Percentiles rank a stretch among this genome's conserved stretches.
Evolutionary conservation across 2,888 invertebrate species (phyloP).

Genomic region (Alloscopus bannaensis): DNA sequence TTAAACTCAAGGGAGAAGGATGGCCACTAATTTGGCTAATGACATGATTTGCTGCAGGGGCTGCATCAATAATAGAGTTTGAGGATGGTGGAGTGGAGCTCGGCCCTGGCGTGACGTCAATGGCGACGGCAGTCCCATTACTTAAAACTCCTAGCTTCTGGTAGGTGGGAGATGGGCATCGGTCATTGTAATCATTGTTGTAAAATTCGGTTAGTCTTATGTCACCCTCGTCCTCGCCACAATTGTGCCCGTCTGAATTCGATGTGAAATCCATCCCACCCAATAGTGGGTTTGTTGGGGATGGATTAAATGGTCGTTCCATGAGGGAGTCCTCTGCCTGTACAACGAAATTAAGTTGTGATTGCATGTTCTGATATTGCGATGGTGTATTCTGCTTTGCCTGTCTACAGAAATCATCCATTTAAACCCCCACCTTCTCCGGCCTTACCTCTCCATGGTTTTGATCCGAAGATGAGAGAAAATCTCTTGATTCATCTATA

Average conservation of each 20-base stretch:
- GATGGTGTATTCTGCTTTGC: no score
- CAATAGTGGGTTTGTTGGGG: constrained; percentile 67
- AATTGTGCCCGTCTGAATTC: constrained; percentile 1
- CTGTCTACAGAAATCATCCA: no score
- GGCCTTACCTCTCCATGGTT: constrained; percentile 65
- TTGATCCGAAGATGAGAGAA: constrained; percentile 56
- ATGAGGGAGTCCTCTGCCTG: constrained; percentile 66
- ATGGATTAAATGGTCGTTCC: constrained; percentile 63
- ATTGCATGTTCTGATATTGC: no score
- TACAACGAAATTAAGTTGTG: no score
- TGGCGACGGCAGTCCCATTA: constrained; percentile 52
- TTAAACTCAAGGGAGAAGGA: not conserved
- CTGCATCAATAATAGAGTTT: constrained; percentile 4
- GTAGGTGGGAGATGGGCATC: constrained; percentile 48
- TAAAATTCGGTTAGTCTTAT: constrained; percentile 37
- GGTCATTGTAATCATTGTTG: constrained; percentile 25
- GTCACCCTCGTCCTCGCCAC: constrained; percentile 30
- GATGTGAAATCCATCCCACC: constrained; percentile 56
- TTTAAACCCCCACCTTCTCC: no score
- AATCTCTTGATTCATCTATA: constrained; percentile 64
- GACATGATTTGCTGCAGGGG: constrained; percentile 28
- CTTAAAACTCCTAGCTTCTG: constrained; percentile 62
- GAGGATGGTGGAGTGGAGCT: constrained; percentile 38
- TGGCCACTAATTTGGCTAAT: constrained; percentile 44
- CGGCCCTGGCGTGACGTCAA: constrained; percentile 43